These are phyloP conservation scores for Planococcus citri DNA, from an alignment of 1,140 invertebrate genomes.

Conservation along the genomic window DNA sequence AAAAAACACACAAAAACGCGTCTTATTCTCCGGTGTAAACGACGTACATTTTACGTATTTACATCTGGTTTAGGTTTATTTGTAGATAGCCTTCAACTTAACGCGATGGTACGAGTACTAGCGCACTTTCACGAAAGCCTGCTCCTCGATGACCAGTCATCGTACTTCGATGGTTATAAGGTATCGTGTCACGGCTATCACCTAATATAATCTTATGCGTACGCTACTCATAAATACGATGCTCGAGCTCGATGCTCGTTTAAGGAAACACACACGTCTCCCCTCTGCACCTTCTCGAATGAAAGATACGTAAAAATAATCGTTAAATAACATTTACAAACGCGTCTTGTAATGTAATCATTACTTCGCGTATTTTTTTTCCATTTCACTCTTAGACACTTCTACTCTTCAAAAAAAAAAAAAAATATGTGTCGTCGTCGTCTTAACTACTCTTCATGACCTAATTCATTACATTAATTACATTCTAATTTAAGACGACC, in stretches of 20 bases:
- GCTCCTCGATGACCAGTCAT: background rate
- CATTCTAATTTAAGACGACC: conserved; percentile 3
- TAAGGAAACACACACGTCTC: background rate
- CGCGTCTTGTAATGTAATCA: background rate
- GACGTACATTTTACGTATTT: too few relatives aligned
- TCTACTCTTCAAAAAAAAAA: too few relatives aligned
- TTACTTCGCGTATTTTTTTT: too few relatives aligned
- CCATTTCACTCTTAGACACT: too few relatives aligned
- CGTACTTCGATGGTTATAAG: background rate
- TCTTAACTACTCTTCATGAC: too few relatives aligned
- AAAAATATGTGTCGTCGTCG: background rate
- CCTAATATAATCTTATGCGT: background rate
- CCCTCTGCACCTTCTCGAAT: background rate
- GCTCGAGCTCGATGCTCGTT: background rate
- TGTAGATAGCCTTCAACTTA: background rate
- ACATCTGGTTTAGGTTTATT: background rate
- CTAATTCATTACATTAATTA: background rate
- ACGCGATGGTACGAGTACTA: background rate
- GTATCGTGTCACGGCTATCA: background rate
- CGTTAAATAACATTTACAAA: background rate
- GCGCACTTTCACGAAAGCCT: background rate
- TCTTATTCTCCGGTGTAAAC: too few relatives aligned
- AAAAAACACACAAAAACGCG: too few relatives aligned
- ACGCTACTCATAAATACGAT: background rate
- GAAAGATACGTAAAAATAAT: background rate